Evolutionary conservation across 2,113 vertebrate species (phyloP).

Genomic region (Hucho hucho): DNA sequence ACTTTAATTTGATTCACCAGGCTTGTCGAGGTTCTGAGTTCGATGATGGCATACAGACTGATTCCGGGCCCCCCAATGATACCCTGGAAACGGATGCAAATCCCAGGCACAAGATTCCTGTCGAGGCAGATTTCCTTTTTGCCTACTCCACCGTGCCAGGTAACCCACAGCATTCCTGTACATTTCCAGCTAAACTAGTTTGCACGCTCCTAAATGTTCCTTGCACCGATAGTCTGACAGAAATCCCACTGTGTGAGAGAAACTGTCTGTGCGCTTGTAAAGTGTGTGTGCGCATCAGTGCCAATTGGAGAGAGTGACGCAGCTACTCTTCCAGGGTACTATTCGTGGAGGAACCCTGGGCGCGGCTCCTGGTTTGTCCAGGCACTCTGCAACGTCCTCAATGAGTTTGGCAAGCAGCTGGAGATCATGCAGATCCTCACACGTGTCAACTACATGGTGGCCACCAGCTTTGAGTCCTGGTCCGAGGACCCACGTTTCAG

Average conservation of each 20-base stretch:
- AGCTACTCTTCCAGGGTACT: conserved; percentile 82
- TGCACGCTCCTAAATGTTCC: not conserved
- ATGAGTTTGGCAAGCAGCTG: conserved; percentile 87
- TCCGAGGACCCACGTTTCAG: conserved; percentile 81
- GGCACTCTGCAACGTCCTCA: conserved; percentile 88
- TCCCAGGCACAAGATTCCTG: conserved; percentile 88
- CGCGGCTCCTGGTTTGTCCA: conserved; percentile 97
- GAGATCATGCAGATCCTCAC: conserved; percentile 98
- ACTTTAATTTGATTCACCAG: conserved; percentile 74
- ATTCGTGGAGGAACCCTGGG: conserved; percentile 93
- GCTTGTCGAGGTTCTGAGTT: conserved; percentile 94
- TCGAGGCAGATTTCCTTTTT: conserved; percentile 97
- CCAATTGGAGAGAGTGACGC: not conserved
- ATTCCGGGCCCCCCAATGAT: conserved; percentile 87
- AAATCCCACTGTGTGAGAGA: not conserved
- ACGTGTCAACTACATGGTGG: conserved; percentile 91
- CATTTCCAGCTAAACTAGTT: not conserved
- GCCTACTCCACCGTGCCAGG: conserved; percentile 97
- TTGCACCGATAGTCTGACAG: not conserved
- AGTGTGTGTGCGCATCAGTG: not conserved
- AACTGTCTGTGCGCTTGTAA: not conserved
- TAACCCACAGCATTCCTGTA: conserved; percentile 52
- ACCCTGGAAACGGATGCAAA: conserved; percentile 85
- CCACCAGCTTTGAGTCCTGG: conserved; percentile 89
- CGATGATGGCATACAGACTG: conserved; percentile 92